phyloP scores from a whole-genome alignment of 2,797 vertebrate genomes.

The Thunnus albacares region DNA sequence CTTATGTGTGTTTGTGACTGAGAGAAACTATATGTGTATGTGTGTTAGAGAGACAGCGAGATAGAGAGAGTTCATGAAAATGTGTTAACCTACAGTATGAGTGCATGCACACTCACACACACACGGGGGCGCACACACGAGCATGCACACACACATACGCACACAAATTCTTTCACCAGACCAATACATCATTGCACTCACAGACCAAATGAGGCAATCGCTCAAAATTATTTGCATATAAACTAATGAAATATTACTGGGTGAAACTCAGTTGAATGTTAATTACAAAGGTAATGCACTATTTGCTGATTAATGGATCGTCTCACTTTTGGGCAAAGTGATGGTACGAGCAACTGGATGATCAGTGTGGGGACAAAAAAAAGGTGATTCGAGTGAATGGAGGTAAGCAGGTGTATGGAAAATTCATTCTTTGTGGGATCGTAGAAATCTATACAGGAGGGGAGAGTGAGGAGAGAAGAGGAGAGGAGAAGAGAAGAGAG shows the following conservation, averaged over 20 bases:
- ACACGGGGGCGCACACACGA: not conserved
- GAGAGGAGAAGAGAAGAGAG: not conserved
- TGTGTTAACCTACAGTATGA: conserved; percentile 58
- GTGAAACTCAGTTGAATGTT: conserved; percentile 96
- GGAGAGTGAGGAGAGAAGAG: not conserved
- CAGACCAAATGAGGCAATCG: conserved; percentile 97
- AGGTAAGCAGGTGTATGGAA: conserved; percentile 62
- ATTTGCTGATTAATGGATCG: conserved; percentile 99
- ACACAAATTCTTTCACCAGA: conserved; percentile 74
- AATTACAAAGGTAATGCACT: conserved; percentile 97
- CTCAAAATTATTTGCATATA: conserved; percentile 98
- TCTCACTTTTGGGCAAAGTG: conserved; percentile 85
- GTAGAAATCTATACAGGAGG: conserved; percentile 7
- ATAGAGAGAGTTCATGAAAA: conserved; percentile 70
- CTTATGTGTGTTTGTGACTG: conserved; percentile 20
- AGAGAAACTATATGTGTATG: conserved; percentile 18
- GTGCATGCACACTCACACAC: conserved; percentile 23
- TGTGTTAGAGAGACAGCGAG: conserved; percentile 35
- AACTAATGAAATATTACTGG: conserved; percentile 96
- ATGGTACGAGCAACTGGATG: conserved; percentile 67
- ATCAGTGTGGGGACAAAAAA: conserved; percentile 63
- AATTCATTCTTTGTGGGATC: conserved; percentile 27
- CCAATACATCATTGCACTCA: conserved; percentile 92
- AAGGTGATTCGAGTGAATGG: conserved; percentile 53
- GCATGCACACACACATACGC: conserved; percentile 15